phyloP scores from a whole-genome alignment of 1,140 invertebrate species.

The Trichonephila clavata region DNA sequence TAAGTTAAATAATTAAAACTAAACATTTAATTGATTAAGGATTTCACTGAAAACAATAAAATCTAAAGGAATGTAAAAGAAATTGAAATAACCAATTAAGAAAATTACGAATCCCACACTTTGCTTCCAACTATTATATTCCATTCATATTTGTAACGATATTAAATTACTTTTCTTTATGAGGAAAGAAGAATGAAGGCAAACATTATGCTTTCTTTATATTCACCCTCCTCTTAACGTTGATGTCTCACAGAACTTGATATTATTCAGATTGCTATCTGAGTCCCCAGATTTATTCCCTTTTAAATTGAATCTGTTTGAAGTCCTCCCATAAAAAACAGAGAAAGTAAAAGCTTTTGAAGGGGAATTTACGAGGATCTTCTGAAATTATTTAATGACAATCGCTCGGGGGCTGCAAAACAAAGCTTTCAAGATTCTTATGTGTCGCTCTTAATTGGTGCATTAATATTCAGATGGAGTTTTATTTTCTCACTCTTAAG shows the following conservation, averaged over 20 bases:
- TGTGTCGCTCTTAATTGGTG: slow-evolving; percentile 23
- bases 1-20: no score
- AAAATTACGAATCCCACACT: no score
- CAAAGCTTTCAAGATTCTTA: slow-evolving; percentile 24
- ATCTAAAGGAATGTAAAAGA: no score
- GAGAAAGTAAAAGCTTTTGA: neutral
- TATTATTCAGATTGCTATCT: neutral
- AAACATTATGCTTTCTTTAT: neutral
- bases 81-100: no score
- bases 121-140: no score
- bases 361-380: neutral
- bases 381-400: slow-evolving; percentile 1
- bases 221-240: neutral
- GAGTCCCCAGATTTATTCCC: neutral
- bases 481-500: slow-evolving; percentile 5
- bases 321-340: neutral
- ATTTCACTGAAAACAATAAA: no score
- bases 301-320: neutral
- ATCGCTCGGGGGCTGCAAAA: slow-evolving; percentile 18
- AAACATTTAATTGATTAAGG: no score
- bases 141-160: no score
- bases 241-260: neutral
- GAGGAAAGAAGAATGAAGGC: no score
- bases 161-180: no score
- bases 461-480: slow-evolving; percentile 45